These are phyloP conservation scores for Coracias cyanogaster DNA, from an alignment of 2,797 vertebrate genomes.

Conservation along the genomic window DNA sequence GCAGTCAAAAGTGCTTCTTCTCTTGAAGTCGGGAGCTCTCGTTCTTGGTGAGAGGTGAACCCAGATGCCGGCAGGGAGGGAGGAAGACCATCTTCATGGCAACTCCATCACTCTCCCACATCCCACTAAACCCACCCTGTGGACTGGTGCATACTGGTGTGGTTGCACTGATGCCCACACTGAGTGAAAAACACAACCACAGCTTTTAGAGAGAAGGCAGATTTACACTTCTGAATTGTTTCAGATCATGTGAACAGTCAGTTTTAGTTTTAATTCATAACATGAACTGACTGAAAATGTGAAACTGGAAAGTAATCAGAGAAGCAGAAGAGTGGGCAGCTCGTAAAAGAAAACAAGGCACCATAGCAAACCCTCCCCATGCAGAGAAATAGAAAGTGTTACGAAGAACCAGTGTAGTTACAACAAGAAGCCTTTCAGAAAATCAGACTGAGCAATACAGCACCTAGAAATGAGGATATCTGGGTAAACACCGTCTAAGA, in stretches of 20 bases:
- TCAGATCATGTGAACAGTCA: not conserved
- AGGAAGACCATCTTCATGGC: not conserved
- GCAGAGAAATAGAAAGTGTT: not conserved
- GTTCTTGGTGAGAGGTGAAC: not conserved
- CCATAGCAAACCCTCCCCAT: not conserved
- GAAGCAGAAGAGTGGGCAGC: not conserved
- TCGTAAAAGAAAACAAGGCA: not conserved
- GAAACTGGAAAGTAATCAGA: slow-evolving; percentile 18
- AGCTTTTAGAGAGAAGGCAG: not conserved
- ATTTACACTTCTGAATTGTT: not conserved
- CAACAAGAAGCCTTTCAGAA: not conserved
- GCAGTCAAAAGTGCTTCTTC: not conserved
- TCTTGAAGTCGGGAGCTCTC: not conserved
- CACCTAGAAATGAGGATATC: not conserved
- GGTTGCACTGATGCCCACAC: not conserved
- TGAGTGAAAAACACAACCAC: not conserved
- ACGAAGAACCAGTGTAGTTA: not conserved
- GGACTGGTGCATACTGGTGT: not conserved
- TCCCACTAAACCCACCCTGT: not conserved
- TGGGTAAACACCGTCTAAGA: not conserved
- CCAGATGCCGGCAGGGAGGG: not conserved
- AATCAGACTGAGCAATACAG: not conserved
- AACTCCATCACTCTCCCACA: accelerated
- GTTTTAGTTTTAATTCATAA: not conserved
- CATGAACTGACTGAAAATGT: not conserved